These are phyloP conservation scores for Mastomys natalensis DNA, from an alignment of 2,113 vertebrate genomes.

Conservation along the genomic window DNA sequence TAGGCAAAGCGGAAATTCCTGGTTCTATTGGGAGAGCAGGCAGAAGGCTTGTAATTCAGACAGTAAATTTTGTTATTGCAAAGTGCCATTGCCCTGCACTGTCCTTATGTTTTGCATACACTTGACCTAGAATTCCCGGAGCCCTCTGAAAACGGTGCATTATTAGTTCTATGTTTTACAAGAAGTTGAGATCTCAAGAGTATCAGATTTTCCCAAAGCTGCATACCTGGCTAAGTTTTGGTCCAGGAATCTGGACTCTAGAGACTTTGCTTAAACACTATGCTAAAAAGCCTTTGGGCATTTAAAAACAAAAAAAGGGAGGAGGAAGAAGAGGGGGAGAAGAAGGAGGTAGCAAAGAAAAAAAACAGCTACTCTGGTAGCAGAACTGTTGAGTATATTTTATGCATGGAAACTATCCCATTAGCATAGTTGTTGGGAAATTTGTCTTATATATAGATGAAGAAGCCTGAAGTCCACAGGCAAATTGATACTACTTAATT, in stretches of 20 bases:
- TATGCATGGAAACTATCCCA: background rate
- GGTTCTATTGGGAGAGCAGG: background rate
- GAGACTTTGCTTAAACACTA: background rate
- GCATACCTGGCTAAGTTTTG: background rate
- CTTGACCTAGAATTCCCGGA: background rate
- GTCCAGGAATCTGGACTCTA: background rate
- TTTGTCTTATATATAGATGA: background rate
- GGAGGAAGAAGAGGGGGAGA: background rate
- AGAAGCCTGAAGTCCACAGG: background rate
- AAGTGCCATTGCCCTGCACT: background rate
- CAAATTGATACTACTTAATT: conserved; percentile 58
- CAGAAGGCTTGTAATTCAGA: background rate
- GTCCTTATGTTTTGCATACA: background rate
- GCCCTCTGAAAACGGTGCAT: background rate
- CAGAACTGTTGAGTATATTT: background rate
- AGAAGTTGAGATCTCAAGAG: background rate
- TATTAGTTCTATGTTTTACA: background rate
- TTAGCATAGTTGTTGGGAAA: background rate
- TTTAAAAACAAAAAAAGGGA: too few relatives aligned
- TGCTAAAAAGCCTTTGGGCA: background rate
- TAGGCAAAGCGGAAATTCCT: background rate
- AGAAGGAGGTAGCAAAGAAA: background rate
- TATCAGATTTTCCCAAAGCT: background rate
- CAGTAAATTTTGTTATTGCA: background rate
- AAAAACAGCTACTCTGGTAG: background rate